Evolutionary conservation across 1,140 invertebrate genomes (phyloP).

Genomic region (Trichomalopsis sarcophagae): DNA sequence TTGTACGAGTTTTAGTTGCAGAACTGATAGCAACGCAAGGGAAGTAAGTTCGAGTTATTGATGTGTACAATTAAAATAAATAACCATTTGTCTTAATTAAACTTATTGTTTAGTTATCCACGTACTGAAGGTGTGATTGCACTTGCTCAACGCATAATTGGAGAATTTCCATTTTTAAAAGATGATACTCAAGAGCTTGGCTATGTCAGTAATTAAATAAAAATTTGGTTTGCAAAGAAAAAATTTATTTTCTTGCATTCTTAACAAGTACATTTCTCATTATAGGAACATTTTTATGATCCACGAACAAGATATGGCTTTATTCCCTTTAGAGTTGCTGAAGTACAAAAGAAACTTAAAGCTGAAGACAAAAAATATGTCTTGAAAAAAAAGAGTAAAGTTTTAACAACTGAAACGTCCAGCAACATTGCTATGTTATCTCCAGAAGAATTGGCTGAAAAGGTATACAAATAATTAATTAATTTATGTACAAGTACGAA

Average conservation of each 20-base stretch:
- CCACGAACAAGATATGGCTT: not conserved
- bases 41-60: not conserved
- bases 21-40: not conserved
- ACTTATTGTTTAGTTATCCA: conserved; percentile 12
- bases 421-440: not conserved
- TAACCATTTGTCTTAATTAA: not conserved
- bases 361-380: not conserved
- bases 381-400: not conserved
- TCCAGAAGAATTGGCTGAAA: not conserved
- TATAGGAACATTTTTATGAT: conserved; percentile 9
- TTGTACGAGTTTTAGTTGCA: not conserved
- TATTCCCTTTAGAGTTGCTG: not conserved
- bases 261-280: not conserved
- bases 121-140: not conserved
- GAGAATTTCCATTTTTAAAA: conserved; percentile 12
- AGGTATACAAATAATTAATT: not conserved
- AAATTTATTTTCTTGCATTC: not conserved
- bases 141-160: not conserved
- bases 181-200: not conserved
- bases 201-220: not conserved
- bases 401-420: not conserved
- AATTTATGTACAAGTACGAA: not conserved
- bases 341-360: not conserved
- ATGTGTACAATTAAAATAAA: not conserved
- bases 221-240: not conserved